Evolutionary conservation across 1,140 invertebrate species (phyloP), one percentile per base, ranked within the genome.

Genomic region (Leptinotarsa texana): DNA sequence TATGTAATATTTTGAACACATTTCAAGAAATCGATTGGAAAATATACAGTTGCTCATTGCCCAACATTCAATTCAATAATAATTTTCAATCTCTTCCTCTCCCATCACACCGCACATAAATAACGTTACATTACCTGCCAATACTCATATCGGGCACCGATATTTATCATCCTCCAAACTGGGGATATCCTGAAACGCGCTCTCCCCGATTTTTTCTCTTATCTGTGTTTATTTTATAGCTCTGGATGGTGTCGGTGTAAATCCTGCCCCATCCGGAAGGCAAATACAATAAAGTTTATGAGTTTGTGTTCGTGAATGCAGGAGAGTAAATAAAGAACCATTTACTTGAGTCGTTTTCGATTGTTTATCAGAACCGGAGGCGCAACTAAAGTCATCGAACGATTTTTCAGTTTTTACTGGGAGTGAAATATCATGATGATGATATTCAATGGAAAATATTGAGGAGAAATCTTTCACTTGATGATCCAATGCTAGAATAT

Each of bases 221-320:
- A 57, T 57, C 51, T 57, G 15, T 57, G 51, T 57, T 57, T 57
- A 57, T 57, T 57, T 57, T 57, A 57, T 57, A 57, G 51, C 51
- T 57, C 51, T 17, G 51, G 51, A 57, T 57, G 51, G 51, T 57
- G 51, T 57, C 51, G 51, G 51, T 57, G n/a, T 57, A 57, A 57
- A 57, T 57, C 51, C 51, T 57, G 51, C 51, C 51, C 13, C 51
- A 57, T 57, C 51, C 51, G 51, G 51, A 57, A 57, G 51, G 51
- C 51, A 57, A 57, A 57, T 57, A 57, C 51, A 57, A 57, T 57
- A 57, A 57, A 57, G 51, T 57, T 57, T 57, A 57, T 57, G 51
- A 57, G 51, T 57, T 17, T 57, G 51, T 57, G 51, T 57, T 57
- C 51, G 51, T 57, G 51, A 57, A 57, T 57, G 51, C n/a, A 6